These are phyloP conservation scores for Serinus canaria DNA, from an alignment of 2,113 vertebrate species.

Conservation along the genomic window DNA sequence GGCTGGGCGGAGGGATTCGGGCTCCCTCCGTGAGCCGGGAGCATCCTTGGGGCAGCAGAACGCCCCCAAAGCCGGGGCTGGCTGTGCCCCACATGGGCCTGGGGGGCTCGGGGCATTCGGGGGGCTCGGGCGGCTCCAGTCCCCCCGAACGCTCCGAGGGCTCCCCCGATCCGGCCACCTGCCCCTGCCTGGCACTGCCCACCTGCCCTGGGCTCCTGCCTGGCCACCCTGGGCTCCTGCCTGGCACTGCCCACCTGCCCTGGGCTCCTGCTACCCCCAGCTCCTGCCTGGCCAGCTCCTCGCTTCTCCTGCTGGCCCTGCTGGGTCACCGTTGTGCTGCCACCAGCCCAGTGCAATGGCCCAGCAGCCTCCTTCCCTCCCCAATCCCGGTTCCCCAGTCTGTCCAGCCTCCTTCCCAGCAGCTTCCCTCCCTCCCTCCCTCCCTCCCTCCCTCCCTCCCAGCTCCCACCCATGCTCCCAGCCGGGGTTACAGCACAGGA, in stretches of 20 bases:
- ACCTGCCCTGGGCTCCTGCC: too few relatives aligned
- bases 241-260: neutral
- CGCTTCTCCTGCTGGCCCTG: neutral
- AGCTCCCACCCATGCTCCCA: neutral
- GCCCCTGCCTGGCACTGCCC: neutral
- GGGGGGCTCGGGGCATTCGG: neutral
- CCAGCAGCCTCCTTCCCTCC: neutral
- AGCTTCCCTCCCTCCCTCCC: neutral
- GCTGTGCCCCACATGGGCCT: neutral
- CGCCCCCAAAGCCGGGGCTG: fast-evolving
- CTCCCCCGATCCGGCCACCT: neutral
- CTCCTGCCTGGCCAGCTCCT: neutral
- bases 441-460: neutral
- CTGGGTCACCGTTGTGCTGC: neutral
- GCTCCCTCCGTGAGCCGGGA: fast-evolving
- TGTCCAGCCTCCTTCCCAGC: too few relatives aligned
- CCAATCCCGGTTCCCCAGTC: neutral
- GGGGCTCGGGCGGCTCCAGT: neutral
- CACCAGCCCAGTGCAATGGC: fast-evolving
- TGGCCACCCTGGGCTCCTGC: neutral
- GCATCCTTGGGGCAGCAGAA: neutral
- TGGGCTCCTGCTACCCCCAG: too few relatives aligned
- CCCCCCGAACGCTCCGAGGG: neutral
- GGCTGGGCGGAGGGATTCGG: neutral
- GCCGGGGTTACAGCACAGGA: neutral